phyloP scores from a whole-genome alignment of 1,140 invertebrate species.

The Condylostylus longicornis region DNA sequence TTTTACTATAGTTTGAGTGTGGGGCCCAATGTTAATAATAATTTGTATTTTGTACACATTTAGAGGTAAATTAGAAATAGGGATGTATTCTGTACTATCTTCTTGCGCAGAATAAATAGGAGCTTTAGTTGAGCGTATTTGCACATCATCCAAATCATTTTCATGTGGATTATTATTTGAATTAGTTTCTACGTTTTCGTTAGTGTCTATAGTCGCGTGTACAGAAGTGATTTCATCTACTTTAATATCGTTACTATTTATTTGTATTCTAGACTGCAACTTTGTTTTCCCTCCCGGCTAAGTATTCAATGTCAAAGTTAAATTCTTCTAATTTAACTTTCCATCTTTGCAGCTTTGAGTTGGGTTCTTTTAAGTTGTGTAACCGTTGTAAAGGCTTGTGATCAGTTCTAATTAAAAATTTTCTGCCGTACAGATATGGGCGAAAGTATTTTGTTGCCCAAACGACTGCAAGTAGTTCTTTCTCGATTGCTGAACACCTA shows the following conservation, averaged over 20 bases:
- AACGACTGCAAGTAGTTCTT: conserved; percentile 38
- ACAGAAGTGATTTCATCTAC: conserved; percentile 1
- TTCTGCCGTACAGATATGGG: conserved; percentile 32
- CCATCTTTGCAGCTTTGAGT: conserved; percentile 5
- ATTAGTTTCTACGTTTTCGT: too few relatives aligned
- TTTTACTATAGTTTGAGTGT: too few relatives aligned
- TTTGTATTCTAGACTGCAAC: conserved; percentile 7
- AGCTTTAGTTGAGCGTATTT: too few relatives aligned
- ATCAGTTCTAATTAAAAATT: conserved; percentile 37
- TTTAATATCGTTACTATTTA: conserved; percentile 5
- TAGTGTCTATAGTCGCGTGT: too few relatives aligned
- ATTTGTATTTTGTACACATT: too few relatives aligned
- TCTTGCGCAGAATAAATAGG: too few relatives aligned
- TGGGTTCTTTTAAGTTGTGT: conserved; percentile 3
- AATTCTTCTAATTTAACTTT: conserved; percentile 5
- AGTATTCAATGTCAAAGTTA: conserved; percentile 6
- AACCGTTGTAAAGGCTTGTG: conserved; percentile 36
- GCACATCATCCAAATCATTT: too few relatives aligned
- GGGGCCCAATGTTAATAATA: too few relatives aligned
- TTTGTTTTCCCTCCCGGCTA: conserved; percentile 6
- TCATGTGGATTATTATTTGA: too few relatives aligned
- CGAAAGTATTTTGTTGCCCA: conserved; percentile 34
- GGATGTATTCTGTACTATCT: too few relatives aligned
- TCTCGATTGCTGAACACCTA: conserved; percentile 31
- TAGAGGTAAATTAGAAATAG: too few relatives aligned